Conservation (phyloP, 1,140 invertebrate species). For the Steinernema khuongi region DNA sequence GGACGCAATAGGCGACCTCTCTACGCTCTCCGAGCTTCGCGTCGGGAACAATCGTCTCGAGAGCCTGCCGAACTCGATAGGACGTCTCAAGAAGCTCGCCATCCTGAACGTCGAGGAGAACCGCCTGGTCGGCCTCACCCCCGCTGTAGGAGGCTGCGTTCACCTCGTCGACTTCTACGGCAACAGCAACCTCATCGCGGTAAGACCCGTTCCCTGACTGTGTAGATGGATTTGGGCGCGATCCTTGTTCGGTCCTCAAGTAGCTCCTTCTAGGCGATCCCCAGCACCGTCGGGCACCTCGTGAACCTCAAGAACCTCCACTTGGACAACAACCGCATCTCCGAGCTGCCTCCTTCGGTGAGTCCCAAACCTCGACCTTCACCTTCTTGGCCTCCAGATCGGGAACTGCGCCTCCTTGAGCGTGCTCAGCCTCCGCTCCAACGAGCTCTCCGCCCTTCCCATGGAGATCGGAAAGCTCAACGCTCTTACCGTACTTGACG, state of each 20-base stretch:
- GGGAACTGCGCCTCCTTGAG: constrained; percentile 66
- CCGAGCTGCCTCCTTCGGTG: constrained; percentile 79
- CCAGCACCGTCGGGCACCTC: constrained; percentile 82
- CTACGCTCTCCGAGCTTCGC: not conserved
- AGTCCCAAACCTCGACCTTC: constrained; percentile 55
- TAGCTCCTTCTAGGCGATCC: constrained; percentile 68
- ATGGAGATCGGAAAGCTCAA: constrained; percentile 85
- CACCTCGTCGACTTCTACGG: constrained; percentile 91
- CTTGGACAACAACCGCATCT: constrained; percentile 87
- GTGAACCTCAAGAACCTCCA: constrained; percentile 89
- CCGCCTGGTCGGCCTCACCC: constrained; percentile 77
- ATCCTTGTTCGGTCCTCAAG: constrained; percentile 4
- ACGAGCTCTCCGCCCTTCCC: constrained; percentile 82
- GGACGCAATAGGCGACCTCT: constrained; percentile 70
- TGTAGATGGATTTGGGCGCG: not conserved
- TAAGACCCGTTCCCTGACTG: constrained; percentile 25
- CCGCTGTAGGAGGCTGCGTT: constrained; percentile 85
- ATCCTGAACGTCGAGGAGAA: constrained; percentile 98
- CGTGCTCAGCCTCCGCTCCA: constrained; percentile 89
- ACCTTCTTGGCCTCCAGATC: constrained; percentile 35
- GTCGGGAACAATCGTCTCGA: constrained; percentile 3
- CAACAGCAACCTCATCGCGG: constrained; percentile 86
- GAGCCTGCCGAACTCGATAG: constrained; percentile 59
- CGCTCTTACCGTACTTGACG: constrained; percentile 87
- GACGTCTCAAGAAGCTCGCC: constrained; percentile 78